Evolutionary conservation across 2,797 vertebrate species (phyloP), one percentile per base, ranked within the genome.

Genomic region (Dipus sagitta): DNA sequence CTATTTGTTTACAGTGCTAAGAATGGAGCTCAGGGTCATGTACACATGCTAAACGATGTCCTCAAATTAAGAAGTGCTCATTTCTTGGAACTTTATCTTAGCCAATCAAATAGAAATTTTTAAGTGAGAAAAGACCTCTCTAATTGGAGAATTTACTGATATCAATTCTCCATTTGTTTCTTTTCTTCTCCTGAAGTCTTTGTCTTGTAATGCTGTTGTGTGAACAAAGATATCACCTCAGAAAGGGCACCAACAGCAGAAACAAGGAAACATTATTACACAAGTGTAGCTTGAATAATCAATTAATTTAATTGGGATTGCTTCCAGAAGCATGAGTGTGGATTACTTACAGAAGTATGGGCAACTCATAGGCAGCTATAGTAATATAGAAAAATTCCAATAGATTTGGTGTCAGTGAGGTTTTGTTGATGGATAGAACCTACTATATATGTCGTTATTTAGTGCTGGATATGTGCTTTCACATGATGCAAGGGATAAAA

Each of bases 41-140:
- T 52, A 52, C 9, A 17, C 47, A 13, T 88, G 32, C 24, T 38
- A 70, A 42, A 0, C 11, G 24, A 6, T 32, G 9, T 65, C 80
- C n/a, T 75, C 83, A 18, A 93, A 92, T 83, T 83, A 62, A 21
- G 28, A 86, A 74, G 71, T 67, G 18, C n/a, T 91, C 8, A 86
- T 70, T 78, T 84, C 42, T 34, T 86, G 17, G 15, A 4, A 72
- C n/a, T 28, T 93, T 72, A 75, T 72, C 12, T 18, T 42, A 75
- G 23, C 58, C 12, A 42, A 30, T 21, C 14, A 65, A 26, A 75
- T 1, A 74, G 13, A 23, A 42, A 42, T 62, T 6, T 30, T 17
- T 2, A 80, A 72, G 52, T 4, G 28, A 11, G 7, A 5, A 32
- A n/a, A 60, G 12, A 14, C 30, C 3, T 0, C 42, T 62, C 24